These are phyloP conservation scores for Heliothis peltigera DNA, from an alignment of 2,888 invertebrate genomes.

Conservation along the genomic window DNA sequence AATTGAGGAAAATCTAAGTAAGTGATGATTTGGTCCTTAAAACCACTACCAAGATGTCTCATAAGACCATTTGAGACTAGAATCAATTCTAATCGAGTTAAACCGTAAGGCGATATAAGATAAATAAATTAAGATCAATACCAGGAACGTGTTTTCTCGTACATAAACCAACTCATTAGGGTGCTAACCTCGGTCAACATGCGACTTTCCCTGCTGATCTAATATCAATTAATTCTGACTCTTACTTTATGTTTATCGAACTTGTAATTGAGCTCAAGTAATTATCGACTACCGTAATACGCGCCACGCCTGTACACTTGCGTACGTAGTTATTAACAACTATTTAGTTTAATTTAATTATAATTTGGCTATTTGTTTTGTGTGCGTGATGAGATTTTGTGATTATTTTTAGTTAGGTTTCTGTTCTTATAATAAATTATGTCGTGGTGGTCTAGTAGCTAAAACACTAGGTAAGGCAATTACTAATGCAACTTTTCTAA, in stretches of 20 bases:
- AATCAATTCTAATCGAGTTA: not conserved
- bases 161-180: constrained; percentile 49
- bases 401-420: not conserved
- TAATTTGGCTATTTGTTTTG: constrained; percentile 24
- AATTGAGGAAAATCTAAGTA: no score
- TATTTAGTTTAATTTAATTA: constrained; percentile 31
- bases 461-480: no score
- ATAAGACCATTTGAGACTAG: not conserved
- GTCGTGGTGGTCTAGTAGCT: no score
- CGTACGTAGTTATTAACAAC: constrained; percentile 43
- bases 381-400: not conserved
- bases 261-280: constrained; percentile 62
- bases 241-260: constrained; percentile 68
- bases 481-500: no score
- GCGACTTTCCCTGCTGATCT: constrained; percentile 64
- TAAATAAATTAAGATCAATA: constrained; percentile 28
- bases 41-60: no score
- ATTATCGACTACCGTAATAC: constrained; percentile 59
- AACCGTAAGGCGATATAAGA: constrained; percentile 12
- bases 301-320: constrained; percentile 51
- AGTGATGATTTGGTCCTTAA: no score
- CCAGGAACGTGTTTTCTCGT: constrained; percentile 38
- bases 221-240: constrained; percentile 64
- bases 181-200: constrained; percentile 51
- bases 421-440: no score